Conservation (phyloP, 2,888 invertebrate species). For the Rosalia funebris region DNA sequence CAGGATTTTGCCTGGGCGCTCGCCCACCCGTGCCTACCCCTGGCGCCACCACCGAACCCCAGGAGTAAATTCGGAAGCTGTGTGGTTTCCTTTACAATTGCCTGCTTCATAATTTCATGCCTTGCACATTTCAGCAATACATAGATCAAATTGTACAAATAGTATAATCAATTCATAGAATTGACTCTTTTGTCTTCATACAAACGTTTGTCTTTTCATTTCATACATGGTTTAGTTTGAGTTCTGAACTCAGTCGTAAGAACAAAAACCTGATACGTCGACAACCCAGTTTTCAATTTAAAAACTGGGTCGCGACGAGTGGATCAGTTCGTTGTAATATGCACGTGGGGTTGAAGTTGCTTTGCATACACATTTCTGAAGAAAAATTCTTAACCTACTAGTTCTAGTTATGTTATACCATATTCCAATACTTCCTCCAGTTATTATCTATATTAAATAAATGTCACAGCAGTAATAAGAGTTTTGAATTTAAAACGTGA, state of each 20-base stretch:
- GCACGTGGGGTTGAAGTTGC: background rate
- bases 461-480: background rate
- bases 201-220: slow-evolving; percentile 10
- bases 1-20: no score
- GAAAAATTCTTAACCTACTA: background rate
- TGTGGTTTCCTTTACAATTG: no score
- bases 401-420: background rate
- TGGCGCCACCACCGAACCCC: no score
- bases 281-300: slow-evolving; percentile 7
- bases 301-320: slow-evolving; percentile 8
- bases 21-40: no score
- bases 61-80: no score
- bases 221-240: slow-evolving; percentile 13
- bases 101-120: no score
- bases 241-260: background rate
- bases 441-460: background rate
- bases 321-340: background rate
- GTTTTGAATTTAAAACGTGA: background rate
- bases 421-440: background rate
- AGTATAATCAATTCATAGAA: no score
- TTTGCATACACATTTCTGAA: background rate
- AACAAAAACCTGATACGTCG: slow-evolving; percentile 2
- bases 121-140: no score
- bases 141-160: no score
- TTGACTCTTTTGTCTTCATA: no score